Evolutionary conservation across 2,888 invertebrate species (phyloP).

Genomic region (Meloe dianella): DNA sequence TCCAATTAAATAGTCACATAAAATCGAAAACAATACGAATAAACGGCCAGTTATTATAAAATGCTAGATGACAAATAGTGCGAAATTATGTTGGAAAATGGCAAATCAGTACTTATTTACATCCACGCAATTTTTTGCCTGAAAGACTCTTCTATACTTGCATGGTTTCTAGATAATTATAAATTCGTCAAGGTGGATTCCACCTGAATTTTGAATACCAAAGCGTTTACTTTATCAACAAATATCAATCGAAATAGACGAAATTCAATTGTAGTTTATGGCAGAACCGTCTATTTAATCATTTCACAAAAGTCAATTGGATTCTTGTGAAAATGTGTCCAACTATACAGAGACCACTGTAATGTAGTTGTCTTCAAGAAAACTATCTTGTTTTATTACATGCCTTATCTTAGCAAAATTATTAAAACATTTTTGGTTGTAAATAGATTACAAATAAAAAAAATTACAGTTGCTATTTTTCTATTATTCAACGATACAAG

Average conservation of each 20-base stretch:
- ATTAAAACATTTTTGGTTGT: not conserved
- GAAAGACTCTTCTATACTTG: too few relatives aligned
- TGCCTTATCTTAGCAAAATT: not conserved
- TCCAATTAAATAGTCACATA: not conserved
- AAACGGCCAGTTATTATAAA: not conserved
- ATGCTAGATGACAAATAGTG: not conserved
- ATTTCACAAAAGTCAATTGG: not conserved
- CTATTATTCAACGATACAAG: not conserved
- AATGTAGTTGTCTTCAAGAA: not conserved
- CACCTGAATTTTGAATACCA: not conserved
- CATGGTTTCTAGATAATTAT: too few relatives aligned
- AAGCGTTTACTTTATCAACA: too few relatives aligned
- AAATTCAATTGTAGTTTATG: not conserved
- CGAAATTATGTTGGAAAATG: not conserved
- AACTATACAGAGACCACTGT: not conserved
- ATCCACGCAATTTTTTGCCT: too few relatives aligned
- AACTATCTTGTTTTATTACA: not conserved
- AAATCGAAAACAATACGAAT: not conserved
- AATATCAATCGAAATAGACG: too few relatives aligned
- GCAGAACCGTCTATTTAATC: not conserved
- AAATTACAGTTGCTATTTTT: not conserved
- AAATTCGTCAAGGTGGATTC: not conserved
- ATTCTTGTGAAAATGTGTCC: not conserved
- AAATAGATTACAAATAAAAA: too few relatives aligned
- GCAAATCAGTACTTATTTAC: too few relatives aligned